Evolutionary conservation across 2,797 vertebrate species (phyloP), one percentile per base, ranked within the genome.

Genomic region (Etheostoma nigrum): DNA sequence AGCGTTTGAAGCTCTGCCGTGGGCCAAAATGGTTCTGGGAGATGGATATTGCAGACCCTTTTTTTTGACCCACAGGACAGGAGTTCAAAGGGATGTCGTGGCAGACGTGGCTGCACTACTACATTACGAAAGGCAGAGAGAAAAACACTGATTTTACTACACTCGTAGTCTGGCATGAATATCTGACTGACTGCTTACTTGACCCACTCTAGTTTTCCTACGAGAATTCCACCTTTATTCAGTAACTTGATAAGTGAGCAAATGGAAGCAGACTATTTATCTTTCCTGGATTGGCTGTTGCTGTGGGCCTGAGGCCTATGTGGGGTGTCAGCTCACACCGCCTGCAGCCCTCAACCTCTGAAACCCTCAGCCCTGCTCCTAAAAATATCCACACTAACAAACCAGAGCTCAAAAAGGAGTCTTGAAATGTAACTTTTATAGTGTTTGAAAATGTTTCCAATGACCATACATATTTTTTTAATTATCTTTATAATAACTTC

Each of bases 21-120:
- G 0, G 81, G 81, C 76, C 48, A 78, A 86, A 89, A 84, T 53
- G 74, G 79, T 78, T 64, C 85, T 53, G 54, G 71, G 78, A 78
- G 83, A 63, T 73, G 72, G 81, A 86, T 82, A 74, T 63, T 69
- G 85, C 68, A 52, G 67, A 74, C 49, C 47, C 40, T 84, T 78
- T 86, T 76, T 76, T 67, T 67, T 77, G 66, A 75, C 87, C 85
- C 84, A 69, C 63, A 75, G 83, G 91, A 88, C 54, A 53, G 67
- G 27, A 80, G 86, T 91, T 93, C 88, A 93, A 92, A 93, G 79
- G 53, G 27, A 72, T 62, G 76, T 74, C 71, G 63, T 44, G 86
- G 77, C 60, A 55, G 72, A 33, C 62, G 57, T 65, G 66, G 81
- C 69, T 78, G 23, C 42, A 70, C 72, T 54, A 4, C 68, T 11